Evolutionary conservation across 1,140 invertebrate species (phyloP).

Genomic region (Eriocheir sinensis): DNA sequence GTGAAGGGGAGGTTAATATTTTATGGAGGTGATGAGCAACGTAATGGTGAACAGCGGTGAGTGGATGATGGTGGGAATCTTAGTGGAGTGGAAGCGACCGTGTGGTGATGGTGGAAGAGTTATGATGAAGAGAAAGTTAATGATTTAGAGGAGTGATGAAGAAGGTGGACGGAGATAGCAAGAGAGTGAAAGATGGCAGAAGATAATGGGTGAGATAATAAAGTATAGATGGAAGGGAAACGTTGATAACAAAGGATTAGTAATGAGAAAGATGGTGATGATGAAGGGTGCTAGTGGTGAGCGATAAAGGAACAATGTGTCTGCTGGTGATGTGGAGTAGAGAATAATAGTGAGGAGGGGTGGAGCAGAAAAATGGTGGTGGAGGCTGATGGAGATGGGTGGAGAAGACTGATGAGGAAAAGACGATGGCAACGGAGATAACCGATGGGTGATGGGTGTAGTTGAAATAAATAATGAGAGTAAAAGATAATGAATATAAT

Average conservation of each 20-base stretch:
- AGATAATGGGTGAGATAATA: not conserved
- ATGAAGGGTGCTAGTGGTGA: not conserved
- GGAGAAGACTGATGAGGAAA: conserved; percentile 27
- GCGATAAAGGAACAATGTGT: not conserved
- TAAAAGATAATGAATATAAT: not conserved
- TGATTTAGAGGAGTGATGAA: too few species aligned
- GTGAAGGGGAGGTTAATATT: too few species aligned
- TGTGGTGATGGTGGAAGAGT: too few species aligned
- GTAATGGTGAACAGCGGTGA: too few species aligned
- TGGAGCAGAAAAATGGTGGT: not conserved
- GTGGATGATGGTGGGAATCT: too few species aligned
- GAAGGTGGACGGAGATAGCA: conserved; percentile 7
- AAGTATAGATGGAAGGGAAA: not conserved
- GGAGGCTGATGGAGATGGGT: not conserved
- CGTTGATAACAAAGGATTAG: not conserved
- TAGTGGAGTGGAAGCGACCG: too few species aligned
- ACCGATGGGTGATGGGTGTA: too few species aligned
- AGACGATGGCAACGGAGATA: not conserved
- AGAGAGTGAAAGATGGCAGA: not conserved
- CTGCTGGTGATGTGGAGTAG: too few species aligned
- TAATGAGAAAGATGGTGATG: not conserved
- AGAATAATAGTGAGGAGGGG: not conserved
- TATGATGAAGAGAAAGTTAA: too few species aligned
- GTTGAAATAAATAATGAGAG: not conserved
- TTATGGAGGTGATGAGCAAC: too few species aligned